These are phyloP conservation scores for Quadriops clusia DNA, from an alignment of 2,888 invertebrate species.

Conservation along the genomic window DNA sequence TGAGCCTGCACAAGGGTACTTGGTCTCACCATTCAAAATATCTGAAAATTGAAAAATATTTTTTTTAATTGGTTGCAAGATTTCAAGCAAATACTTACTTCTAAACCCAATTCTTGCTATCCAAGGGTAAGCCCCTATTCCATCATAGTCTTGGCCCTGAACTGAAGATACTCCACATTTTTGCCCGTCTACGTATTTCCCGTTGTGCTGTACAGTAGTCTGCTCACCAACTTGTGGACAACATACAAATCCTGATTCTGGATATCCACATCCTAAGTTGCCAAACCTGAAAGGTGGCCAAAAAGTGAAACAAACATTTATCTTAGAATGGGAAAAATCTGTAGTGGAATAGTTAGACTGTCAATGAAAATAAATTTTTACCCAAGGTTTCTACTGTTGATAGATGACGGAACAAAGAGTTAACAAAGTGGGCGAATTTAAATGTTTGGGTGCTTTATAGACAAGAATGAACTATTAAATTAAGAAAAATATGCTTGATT, in stretches of 20 bases:
- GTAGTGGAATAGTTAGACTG: no score
- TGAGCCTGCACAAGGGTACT: slow-evolving; percentile 67
- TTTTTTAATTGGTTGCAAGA: slow-evolving; percentile 4
- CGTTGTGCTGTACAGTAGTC: slow-evolving; percentile 8
- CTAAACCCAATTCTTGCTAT: slow-evolving; percentile 64
- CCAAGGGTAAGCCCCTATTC: slow-evolving; percentile 65
- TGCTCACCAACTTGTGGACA: slow-evolving; percentile 44
- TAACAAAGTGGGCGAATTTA: no score
- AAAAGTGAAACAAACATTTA: not conserved
- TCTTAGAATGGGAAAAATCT: no score
- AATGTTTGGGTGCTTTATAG: no score
- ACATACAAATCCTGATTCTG: slow-evolving; percentile 45
- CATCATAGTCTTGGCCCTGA: slow-evolving; percentile 50
- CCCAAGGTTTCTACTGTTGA: no score
- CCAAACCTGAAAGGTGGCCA: slow-evolving; percentile 36
- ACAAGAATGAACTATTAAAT: no score
- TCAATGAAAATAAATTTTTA: no score
- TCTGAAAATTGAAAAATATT: slow-evolving; percentile 37
- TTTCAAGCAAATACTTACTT: slow-evolving; percentile 40
- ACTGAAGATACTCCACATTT: slow-evolving; percentile 55
- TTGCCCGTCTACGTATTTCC: slow-evolving; percentile 32
- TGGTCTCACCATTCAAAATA: slow-evolving; percentile 51
- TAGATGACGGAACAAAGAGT: no score
- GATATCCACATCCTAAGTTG: slow-evolving; percentile 46
- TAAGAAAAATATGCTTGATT: no score